Base-by-base conservation (phyloP, 2,797 vertebrate species). In the Alfaro cultratus region DNA sequence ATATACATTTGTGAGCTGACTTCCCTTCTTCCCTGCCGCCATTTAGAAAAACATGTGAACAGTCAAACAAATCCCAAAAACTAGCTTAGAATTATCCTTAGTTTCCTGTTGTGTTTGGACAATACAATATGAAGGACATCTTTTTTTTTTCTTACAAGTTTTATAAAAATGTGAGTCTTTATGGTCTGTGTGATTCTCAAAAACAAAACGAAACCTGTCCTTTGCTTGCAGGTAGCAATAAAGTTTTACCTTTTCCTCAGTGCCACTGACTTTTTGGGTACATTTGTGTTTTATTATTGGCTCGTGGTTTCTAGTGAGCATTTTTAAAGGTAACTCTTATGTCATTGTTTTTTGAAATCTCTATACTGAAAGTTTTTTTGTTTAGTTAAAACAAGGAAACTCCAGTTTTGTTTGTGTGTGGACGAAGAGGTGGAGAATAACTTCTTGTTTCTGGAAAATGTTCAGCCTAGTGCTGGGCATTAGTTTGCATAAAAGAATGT, bases 1-100 rank as follows among this genome's bases (percentile, higher is more conserved):
- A 53, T 70, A 70, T 75, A 74, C 39, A 70, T 87, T 76, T 79
- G 36, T 77, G 34, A 41, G 57, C 51, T 67, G 51, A 80, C 78
- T 84, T 34, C 18, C 23, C 51, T 73, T 31, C 43, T 57, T 73
- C 45, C 55, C 68, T 71, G 43, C 36, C 21, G 43, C 45, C 77
- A 57, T 76, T 83, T 73, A 76, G 45, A 77, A 62, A 47, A 78
- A 81, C 77, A 77, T 12, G 13, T 10, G 43, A 74, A 77, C 67
- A 77, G 7, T 46, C 43, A 39, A 7, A 60, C 46, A 70, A 53
- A 73, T 74, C 21, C 47, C 13, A 16, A 39, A 46, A n/a, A 0
- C n/a, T 73, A 49, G 29, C 26, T n/a, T 7, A 7, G 39, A 68
- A 16, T 5, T 26, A 21, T 68, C 64, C 41, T 5, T 43, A 70